Evolutionary conservation across 2,797 vertebrate species (phyloP).

Genomic region (Mionectes olivaceus): DNA sequence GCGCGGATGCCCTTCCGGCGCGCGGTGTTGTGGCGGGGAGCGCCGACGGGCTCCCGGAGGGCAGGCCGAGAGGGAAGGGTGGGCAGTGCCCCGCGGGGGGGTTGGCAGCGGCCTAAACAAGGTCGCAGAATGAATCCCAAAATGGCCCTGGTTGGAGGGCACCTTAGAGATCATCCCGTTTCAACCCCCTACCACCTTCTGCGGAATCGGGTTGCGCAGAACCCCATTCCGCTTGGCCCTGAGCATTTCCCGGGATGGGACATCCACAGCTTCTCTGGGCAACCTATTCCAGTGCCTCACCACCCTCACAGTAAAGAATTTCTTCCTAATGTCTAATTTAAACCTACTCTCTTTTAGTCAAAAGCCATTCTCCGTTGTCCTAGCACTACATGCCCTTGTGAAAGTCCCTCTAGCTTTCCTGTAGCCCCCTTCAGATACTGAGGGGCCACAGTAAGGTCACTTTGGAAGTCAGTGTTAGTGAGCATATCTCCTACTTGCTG

Average conservation of each 20-base stretch:
- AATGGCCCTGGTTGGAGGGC: background rate
- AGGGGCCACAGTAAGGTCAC: background rate
- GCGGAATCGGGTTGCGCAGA: fast-evolving
- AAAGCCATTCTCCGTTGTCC: background rate
- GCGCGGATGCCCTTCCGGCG: fast-evolving
- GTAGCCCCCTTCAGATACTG: background rate
- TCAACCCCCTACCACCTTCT: fast-evolving
- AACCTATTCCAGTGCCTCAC: background rate
- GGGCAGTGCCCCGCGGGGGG: fast-evolving
- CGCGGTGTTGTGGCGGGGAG: fast-evolving
- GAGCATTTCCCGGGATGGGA: background rate
- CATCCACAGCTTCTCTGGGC: background rate
- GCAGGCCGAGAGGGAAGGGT: background rate
- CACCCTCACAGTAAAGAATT: background rate
- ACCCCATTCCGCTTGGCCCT: fast-evolving
- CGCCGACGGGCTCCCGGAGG: fast-evolving
- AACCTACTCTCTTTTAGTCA: background rate
- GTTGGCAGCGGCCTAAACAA: background rate
- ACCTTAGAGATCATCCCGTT: fast-evolving
- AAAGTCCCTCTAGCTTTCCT: background rate
- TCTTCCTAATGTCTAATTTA: background rate
- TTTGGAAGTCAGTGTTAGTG: background rate
- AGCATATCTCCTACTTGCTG: fast-evolving
- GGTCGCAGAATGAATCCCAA: no score
- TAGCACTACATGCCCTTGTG: no score